Conservation (phyloP, 1,140 invertebrate genomes). For the Drosophila serrata region DNA sequence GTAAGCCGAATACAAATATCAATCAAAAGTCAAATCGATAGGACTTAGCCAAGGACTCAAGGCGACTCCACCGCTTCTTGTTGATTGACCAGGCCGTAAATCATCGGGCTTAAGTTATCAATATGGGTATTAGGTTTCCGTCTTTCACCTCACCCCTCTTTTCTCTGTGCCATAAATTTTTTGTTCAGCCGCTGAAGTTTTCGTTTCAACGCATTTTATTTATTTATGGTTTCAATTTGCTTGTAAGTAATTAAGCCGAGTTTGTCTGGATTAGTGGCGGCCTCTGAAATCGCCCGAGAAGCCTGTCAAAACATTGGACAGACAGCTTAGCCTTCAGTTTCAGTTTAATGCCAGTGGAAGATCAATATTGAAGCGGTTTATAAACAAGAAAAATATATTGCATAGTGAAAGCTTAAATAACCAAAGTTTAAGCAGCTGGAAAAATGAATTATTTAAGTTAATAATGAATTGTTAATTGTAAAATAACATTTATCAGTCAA, state of each 20-base stretch:
- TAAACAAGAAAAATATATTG: background rate
- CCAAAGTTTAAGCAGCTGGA: too few relatives aligned
- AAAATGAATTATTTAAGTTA: background rate
- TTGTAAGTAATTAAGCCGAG: constrained; percentile 80
- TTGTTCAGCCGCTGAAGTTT: constrained; percentile 60
- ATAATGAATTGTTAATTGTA: background rate
- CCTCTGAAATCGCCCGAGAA: constrained; percentile 58
- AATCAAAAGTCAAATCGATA: constrained; percentile 83
- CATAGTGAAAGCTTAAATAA: background rate
- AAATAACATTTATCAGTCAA: too few relatives aligned
- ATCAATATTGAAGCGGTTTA: constrained; percentile 8
- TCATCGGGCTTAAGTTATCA: constrained; percentile 80
- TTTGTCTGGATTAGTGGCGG: constrained; percentile 75
- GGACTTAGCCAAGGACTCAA: constrained; percentile 53
- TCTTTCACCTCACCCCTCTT: background rate
- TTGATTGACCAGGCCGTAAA: constrained; percentile 61
- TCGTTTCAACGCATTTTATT: constrained; percentile 73
- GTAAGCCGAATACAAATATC: constrained; percentile 60
- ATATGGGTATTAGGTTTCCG: constrained; percentile 66
- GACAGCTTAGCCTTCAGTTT: constrained; percentile 40
- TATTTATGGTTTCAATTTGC: constrained; percentile 82
- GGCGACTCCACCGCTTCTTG: constrained; percentile 34
- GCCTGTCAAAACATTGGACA: constrained; percentile 51
- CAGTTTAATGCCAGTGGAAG: constrained; percentile 11
- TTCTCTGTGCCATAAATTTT: constrained; percentile 23